Evolutionary conservation across 2,888 invertebrate species (phyloP), one percentile per base, ranked within the genome.

Genomic region (Meghimatium bilineatum): DNA sequence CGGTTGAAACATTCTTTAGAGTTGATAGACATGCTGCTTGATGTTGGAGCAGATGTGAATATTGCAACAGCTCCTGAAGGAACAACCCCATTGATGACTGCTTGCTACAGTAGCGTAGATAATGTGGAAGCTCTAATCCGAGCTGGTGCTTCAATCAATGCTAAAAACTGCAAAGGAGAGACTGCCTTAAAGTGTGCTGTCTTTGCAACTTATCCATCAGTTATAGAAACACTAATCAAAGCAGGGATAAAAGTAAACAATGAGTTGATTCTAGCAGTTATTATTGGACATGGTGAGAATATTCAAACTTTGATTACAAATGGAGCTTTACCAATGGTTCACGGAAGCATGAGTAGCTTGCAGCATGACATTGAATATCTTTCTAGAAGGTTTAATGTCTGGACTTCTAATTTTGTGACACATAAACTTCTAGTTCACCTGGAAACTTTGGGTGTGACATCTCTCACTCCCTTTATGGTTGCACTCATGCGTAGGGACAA

Each of bases 141-240:
- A 1, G 76, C 76, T 17, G 76, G 76, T 14, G 76, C 76, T 17
- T 32, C 34, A 26, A 60, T 76, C 5, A 76, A 76, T 76, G 60
- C 76, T 23, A 60, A 36, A 34, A 36, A 60, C 49, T 52, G 1
- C 6, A 76, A 52, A 34, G 56, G 60, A 26, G 76, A 76, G 20
- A 76, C 76, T 32, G 76, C 76, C 60, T 60, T 76, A 60, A 76
- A 60, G 60, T 60, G 20, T 76, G 76, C 76, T 52, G 56, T 76
- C 26, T 60, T 56, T 36, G 76, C 56, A 52, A 76, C 56, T 34
- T 34, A 60, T 34, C 52, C 56, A 23, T 34, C 34, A 32, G 34
- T 76, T 5, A 76, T 76, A 56, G 56, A 76, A 56, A 26, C 1
- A 10, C 36, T 76, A 26, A 56, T 76, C 10, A 60, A 76, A 34